phyloP scores from a whole-genome alignment of 2,888 invertebrate species.

The Andrena minutula region DNA sequence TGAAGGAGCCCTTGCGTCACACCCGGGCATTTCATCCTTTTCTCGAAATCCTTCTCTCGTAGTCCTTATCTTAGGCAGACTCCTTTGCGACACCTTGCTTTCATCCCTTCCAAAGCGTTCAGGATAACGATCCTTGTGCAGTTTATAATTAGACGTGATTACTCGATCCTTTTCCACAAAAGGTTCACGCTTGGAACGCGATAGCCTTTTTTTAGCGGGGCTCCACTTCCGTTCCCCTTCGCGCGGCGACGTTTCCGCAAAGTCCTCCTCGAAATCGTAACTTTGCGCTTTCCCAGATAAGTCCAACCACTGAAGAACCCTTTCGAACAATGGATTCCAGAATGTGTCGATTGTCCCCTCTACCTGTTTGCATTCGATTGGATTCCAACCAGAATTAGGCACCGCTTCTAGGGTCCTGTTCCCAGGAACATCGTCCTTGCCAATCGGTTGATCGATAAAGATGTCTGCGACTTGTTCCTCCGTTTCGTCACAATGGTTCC shows the following conservation, averaged over 20 bases:
- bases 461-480: constrained; percentile 3
- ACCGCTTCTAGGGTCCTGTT: neutral
- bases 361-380: constrained; percentile 9
- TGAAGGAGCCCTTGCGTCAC: constrained; percentile 13
- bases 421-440: constrained; percentile 3
- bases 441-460: neutral
- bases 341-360: constrained; percentile 40
- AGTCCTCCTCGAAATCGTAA: constrained; percentile 54
- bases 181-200: constrained; percentile 43
- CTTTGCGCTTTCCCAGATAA: constrained; percentile 88
- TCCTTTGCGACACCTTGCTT: constrained; percentile 23
- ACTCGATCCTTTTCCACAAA: constrained; percentile 56
- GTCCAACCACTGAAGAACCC: constrained; percentile 93
- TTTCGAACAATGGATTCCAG: constrained; percentile 87
- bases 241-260: constrained; percentile 7
- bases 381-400: neutral
- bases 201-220: constrained; percentile 37
- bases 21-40: neutral
- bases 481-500: neutral
- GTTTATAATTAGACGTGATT: constrained; percentile 66
- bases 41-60: constrained; percentile 21
- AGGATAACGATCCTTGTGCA: constrained; percentile 58
- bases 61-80: constrained; percentile 33
- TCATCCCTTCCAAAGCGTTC: constrained; percentile 42
- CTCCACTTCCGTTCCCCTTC: constrained; percentile 46